Evolutionary conservation across 2,113 vertebrate genomes (phyloP).

Genomic region (Pedionomus torquatus): DNA sequence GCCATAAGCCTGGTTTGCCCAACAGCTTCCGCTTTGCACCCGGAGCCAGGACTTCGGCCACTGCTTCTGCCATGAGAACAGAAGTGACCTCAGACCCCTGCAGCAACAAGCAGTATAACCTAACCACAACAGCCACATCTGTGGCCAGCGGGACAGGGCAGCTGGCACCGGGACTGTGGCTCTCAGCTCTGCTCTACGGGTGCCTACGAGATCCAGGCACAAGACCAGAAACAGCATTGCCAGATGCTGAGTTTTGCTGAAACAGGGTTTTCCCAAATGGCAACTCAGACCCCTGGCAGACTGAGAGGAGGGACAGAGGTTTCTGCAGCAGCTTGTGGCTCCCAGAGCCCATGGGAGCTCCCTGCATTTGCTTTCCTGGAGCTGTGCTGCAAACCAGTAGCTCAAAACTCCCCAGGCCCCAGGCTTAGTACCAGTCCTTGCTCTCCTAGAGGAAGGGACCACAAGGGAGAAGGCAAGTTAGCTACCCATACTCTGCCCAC

Average conservation of each 20-base stretch:
- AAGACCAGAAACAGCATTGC: background rate
- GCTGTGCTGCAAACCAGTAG: background rate
- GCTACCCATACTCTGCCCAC: background rate
- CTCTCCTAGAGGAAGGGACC: background rate
- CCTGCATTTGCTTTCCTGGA: background rate
- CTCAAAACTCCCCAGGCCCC: background rate
- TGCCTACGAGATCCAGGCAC: background rate
- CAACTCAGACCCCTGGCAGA: background rate
- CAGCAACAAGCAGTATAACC: background rate
- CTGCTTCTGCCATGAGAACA: background rate
- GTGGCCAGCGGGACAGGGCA: fast-evolving
- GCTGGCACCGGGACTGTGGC: background rate
- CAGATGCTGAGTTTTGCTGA: background rate
- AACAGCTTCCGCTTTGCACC: background rate
- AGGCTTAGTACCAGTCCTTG: background rate
- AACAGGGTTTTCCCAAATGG: background rate
- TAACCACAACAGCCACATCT: background rate
- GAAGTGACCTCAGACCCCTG: background rate
- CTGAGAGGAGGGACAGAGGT: background rate
- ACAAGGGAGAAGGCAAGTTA: fast-evolving
- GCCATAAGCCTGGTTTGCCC: background rate
- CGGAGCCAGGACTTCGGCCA: background rate
- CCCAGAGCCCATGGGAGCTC: background rate
- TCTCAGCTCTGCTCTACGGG: background rate
- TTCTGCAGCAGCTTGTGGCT: background rate